Evolutionary conservation across 2,888 invertebrate genomes (phyloP), one percentile per base, ranked within the genome.

Genomic region (Pollenia labialis): DNA sequence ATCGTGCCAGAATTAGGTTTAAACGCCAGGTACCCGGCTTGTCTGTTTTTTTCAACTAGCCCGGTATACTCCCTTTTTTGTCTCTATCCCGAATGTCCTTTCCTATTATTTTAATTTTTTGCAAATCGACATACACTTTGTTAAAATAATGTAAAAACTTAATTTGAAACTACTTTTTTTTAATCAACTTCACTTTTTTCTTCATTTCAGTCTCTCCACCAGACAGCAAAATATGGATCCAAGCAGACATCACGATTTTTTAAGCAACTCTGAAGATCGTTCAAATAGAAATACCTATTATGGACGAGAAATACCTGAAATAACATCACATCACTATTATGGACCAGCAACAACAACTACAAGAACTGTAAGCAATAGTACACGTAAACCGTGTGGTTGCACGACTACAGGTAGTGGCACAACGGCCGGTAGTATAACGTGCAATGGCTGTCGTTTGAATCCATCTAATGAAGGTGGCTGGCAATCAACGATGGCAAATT

Each of bases 181-280:
- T 58, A 32, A 32, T 42, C 12, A 9, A 16, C 23, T 48, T 79
- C 2, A 40, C 12, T 62, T 7, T 71, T 16, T 32, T 14, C 10
- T 68, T 68, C 11, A 10, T 81, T 81, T 18, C 16, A 72, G 54
- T 44, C 23, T 32, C 32, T 71, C 16, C 54, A 6, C 58, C 4
- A 76, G 54, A 62, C 1, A n/a, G 89, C 88, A 81, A 89, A 90
- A 50, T 86, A 92, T 92, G 92, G 92, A 92, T 88, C 90, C 91
- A 66, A 90, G 91, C 84, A 88, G 91, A 90, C 92, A 90, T 88
- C 91, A 91, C 89, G 92, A 91, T 88, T 87, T 81, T 83, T 89
- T 85, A 84, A 85, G 75, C 77, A 88, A 74, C 76, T 74, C 83
- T 85, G 89, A 88, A 11, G 89, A 89, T 66, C 80, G 87, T 58